A percentile compares a stretch with the other conserved stretches of the same genome.
These are phyloP conservation scores for Papilio machaon DNA, from an alignment of 1,140 invertebrate genomes.

Conservation along the genomic window DNA sequence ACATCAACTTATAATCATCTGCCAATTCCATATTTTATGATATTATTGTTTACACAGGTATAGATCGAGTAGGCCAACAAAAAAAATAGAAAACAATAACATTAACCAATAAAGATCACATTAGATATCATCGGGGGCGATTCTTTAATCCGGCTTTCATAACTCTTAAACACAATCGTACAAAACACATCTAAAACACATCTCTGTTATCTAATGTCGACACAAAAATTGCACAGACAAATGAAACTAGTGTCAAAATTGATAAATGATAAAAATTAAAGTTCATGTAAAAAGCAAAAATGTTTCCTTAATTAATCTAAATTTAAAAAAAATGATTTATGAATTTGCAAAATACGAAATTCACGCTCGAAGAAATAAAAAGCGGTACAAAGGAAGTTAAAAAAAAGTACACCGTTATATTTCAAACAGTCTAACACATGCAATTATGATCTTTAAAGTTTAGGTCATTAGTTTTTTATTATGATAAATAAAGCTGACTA, in stretches of 20 bases:
- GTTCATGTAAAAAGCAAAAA: not conserved
- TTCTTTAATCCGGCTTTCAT: not conserved
- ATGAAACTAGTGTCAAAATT: too few relatives aligned
- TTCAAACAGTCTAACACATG: not conserved
- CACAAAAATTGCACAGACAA: too few relatives aligned
- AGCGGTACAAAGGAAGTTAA: not conserved
- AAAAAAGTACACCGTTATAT: not conserved
- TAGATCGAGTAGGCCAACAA: too few relatives aligned
- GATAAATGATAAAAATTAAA: too few relatives aligned
- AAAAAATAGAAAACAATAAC: too few relatives aligned
- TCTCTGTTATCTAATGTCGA: too few relatives aligned
- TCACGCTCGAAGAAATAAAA: not conserved
- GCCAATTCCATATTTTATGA: too few relatives aligned
- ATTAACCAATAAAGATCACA: too few relatives aligned
- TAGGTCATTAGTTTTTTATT: slow-evolving; percentile 8
- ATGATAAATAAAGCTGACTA: not conserved
- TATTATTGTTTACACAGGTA: too few relatives aligned
- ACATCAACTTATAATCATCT: too few relatives aligned
- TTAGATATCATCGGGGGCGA: not conserved
- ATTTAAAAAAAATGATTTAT: not conserved
- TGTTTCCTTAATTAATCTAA: not conserved
- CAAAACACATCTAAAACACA: not conserved
- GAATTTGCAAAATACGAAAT: slow-evolving; percentile 2
- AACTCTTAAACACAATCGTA: not conserved
- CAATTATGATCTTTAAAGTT: slow-evolving; percentile 3